These are phyloP conservation scores for Drosophila punjabiensis DNA, from an alignment of 1,140 invertebrate genomes.

Conservation along the genomic window DNA sequence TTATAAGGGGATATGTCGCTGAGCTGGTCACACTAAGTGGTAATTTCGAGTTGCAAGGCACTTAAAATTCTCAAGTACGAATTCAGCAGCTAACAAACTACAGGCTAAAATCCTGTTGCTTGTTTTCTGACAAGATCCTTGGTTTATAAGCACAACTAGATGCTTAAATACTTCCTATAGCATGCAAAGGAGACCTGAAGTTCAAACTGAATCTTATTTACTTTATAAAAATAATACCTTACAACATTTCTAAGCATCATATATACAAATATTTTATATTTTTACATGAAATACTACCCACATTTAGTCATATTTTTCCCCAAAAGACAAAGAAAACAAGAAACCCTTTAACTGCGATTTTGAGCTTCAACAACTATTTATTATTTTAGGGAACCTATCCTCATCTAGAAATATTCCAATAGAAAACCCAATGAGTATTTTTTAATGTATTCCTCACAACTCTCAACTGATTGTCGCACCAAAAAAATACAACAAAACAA, in stretches of 20 bases:
- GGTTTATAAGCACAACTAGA: neutral
- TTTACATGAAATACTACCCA: neutral
- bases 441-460: slow-evolving; percentile 33
- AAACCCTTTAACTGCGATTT: slow-evolving; percentile 3
- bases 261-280: neutral
- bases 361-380: slow-evolving; percentile 20
- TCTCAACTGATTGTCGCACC: slow-evolving; percentile 29
- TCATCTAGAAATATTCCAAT: slow-evolving; percentile 6
- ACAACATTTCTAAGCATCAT: neutral
- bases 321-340: neutral
- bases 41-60: neutral
- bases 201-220: neutral
- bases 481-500: slow-evolving; percentile 13
- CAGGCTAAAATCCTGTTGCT: neutral
- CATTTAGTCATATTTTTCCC: no score
- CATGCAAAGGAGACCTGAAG: neutral
- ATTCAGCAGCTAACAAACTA: neutral
- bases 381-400: slow-evolving; percentile 25
- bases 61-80: slow-evolving; percentile 5
- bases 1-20: no score
- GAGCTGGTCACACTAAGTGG: no score
- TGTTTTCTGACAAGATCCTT: neutral
- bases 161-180: neutral
- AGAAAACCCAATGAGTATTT: slow-evolving; percentile 1
- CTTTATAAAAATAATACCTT: neutral